Evolutionary conservation across 1,140 invertebrate genomes (phyloP), one percentile per base, ranked within the genome.

Genomic region (Zaprionus africanus): DNA sequence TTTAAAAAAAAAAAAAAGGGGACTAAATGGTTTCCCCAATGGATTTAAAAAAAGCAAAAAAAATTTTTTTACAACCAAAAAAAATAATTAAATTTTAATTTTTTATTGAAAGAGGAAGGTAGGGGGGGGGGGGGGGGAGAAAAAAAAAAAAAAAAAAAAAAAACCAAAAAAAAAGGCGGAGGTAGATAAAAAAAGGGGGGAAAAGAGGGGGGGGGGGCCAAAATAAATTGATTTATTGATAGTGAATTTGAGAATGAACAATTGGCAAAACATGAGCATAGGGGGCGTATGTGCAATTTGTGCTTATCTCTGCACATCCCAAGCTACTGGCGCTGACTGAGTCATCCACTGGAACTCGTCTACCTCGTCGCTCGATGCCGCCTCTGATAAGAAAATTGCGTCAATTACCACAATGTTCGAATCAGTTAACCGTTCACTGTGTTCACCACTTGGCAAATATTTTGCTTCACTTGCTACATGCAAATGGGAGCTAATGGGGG

Each of bases 171-270:
- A n/a, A n/a, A n/a, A n/a, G n/a, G n/a, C n/a, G n/a, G n/a, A n/a
- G n/a, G n/a, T n/a, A n/a, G n/a, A n/a, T n/a, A n/a, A n/a, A n/a
- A n/a, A n/a, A n/a, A n/a, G n/a, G n/a, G n/a, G n/a, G n/a, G n/a
- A n/a, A n/a, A n/a, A n/a, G n/a, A n/a, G n/a, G n/a, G n/a, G n/a
- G n/a, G n/a, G n/a, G n/a, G n/a, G n/a, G n/a, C 59, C 77, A 87
- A 88, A 87, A 88, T 84, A 87, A 53, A 58, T 49, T 88, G 77
- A 87, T 88, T 88, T 83, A 88, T 86, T 67, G 71, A 80, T 65
- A 78, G 80, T 17, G 41, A 70, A 72, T 69, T 63, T n/a, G 31
- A 77, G 54, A 76, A 66, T 61, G 81, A 77, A 76, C 67, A 76
- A 72, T 79, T 63, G 75, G 61, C 64, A 66, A 38, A 63, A 59